Conservation (phyloP, 2,888 invertebrate genomes). For the Cephus nigrinus region DNA sequence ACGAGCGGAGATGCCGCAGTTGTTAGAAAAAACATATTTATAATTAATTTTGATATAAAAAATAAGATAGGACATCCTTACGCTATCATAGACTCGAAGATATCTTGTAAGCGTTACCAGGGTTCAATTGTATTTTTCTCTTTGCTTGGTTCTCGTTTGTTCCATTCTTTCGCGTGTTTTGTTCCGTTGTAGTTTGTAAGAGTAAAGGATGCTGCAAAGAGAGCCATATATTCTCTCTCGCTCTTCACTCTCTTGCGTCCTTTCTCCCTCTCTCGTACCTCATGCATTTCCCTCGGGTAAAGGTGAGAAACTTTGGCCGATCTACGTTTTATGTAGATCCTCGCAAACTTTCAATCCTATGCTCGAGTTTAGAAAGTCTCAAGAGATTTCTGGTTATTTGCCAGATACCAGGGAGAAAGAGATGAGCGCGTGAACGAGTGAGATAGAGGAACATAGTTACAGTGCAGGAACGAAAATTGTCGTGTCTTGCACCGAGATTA, state of each 20-base stretch:
- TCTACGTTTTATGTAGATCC: conserved; percentile 54
- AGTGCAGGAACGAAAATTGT: background rate
- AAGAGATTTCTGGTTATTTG: background rate
- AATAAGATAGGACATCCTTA: conserved; percentile 13
- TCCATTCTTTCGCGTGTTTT: background rate
- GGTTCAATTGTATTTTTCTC: background rate
- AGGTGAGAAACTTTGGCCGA: conserved; percentile 42
- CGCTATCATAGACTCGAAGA: background rate
- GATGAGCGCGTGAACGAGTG: background rate
- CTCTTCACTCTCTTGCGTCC: background rate
- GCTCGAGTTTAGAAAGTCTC: background rate
- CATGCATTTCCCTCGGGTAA: conserved; percentile 15
- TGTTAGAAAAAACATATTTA: background rate
- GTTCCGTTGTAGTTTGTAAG: background rate
- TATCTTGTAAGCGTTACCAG: background rate
- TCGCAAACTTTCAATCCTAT: conserved; percentile 41
- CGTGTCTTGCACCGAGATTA: background rate
- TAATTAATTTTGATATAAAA: conserved; percentile 13
- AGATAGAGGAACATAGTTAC: background rate
- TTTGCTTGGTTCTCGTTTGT: background rate
- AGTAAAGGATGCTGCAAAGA: background rate
- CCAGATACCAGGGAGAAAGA: background rate
- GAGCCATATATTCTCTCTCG: background rate
- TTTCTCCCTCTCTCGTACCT: background rate
- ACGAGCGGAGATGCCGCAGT: conserved; percentile 47